Percentiles rank a stretch among this genome's conserved stretches.
Evolutionary conservation across 2,888 invertebrate species (phyloP).

Genomic region (Drosophila nr. perissopoda): DNA sequence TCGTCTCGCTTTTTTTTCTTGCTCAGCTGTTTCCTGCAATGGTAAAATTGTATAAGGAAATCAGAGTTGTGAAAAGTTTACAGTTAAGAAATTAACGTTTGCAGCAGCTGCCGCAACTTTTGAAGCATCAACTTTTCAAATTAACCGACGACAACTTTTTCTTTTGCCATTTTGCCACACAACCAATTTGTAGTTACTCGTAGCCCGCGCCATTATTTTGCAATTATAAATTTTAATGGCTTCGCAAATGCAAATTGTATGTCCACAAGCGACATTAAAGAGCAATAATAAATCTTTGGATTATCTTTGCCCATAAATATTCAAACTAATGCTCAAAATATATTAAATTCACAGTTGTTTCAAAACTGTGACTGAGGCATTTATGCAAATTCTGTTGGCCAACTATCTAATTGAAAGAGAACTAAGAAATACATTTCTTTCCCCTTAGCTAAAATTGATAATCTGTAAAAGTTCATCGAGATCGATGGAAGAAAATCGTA

Average conservation of each 20-base stretch:
- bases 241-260: slow-evolving; percentile 64
- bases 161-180: slow-evolving; percentile 15
- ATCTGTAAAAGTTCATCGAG: not conserved
- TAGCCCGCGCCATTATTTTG: slow-evolving; percentile 55
- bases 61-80: slow-evolving; percentile 1
- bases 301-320: slow-evolving; percentile 19
- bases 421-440: not conserved
- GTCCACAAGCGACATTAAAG: slow-evolving; percentile 44
- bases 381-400: not conserved
- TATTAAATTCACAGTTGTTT: not conserved
- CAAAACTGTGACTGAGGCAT: not conserved
- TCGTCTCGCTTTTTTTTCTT: not conserved
- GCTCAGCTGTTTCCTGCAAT: slow-evolving; percentile 27
- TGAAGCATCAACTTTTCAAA: slow-evolving; percentile 50
- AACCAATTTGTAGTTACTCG: slow-evolving; percentile 5
- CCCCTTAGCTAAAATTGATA: too few species aligned
- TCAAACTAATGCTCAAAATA: not conserved
- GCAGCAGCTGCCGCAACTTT: slow-evolving; percentile 42
- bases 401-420: not conserved
- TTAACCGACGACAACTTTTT: slow-evolving; percentile 47
- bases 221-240: slow-evolving; percentile 74
- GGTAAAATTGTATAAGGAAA: not conserved
- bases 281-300: slow-evolving; percentile 39
- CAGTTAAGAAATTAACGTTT: slow-evolving; percentile 10
- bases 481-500: not conserved